Evolutionary conservation across 2,797 vertebrate species (phyloP).

Genomic region (Numenius phaeopus): DNA sequence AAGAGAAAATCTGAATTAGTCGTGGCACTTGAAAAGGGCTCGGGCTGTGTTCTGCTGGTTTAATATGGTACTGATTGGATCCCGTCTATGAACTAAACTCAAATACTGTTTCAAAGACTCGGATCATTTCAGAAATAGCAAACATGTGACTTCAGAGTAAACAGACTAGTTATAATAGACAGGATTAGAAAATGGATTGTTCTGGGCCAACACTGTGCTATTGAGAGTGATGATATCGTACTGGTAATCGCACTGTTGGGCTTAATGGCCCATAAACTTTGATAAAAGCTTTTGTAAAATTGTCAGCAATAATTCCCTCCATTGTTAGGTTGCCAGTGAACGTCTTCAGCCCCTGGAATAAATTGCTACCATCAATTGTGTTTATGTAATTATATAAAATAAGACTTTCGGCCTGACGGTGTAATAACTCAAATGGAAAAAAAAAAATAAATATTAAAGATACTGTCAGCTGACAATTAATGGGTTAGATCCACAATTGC

Average conservation of each 20-base stretch:
- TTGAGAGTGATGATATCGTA: background rate
- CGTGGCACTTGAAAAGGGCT: background rate
- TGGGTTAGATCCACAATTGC: background rate
- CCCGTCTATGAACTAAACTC: background rate
- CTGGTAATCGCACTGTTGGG: background rate
- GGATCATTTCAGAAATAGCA: background rate
- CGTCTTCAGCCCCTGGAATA: background rate
- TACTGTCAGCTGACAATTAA: background rate
- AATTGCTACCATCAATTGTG: background rate
- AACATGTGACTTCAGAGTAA: background rate
- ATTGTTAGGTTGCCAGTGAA: background rate
- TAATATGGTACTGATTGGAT: background rate
- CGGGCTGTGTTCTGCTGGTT: background rate
- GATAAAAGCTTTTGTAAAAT: slow-evolving; percentile 52
- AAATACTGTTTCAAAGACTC: background rate
- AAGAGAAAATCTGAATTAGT: background rate
- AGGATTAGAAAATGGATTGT: slow-evolving; percentile 17
- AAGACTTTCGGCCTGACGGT: background rate
- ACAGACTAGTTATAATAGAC: background rate
- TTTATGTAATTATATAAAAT: slow-evolving; percentile 5
- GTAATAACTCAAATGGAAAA: background rate
- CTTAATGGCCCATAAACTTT: slow-evolving; percentile 47
- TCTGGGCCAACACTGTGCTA: background rate
- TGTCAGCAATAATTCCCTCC: slow-evolving; percentile 24
- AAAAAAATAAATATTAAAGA: background rate